Base-by-base conservation (phyloP, 2,797 vertebrate species). In the Lagocephalus sceleratus region DNA sequence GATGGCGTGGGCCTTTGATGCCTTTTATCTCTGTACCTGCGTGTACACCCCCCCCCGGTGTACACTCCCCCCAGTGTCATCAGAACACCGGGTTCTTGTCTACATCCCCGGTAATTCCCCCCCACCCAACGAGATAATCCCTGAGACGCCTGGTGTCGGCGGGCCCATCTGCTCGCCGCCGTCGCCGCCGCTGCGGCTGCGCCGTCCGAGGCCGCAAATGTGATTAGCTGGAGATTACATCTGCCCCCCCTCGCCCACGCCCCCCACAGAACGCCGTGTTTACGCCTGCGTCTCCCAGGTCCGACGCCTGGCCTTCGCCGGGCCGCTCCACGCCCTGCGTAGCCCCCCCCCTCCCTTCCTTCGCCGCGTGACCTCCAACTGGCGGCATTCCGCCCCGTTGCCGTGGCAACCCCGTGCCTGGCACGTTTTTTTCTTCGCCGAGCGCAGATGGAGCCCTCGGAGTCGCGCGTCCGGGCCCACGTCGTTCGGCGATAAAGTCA, bases 211-310 rank as follows among this genome's bases (percentile, higher is more conserved):
- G 66, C 68, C 71, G 70, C 70, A 83, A 85, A 85, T 82, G 83
- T 86, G 84, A 87, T 88, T 89, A 87, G 83, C 73, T 68, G 20
- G 82, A 83, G 84, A 85, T 83, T 87, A 81, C 76, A 57, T 83
- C 43, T 70, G 41, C n/a, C n/a, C n/a, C n/a, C n/a, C n/a, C n/a
- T n/a, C n/a, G n/a, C n/a, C n/a, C n/a, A n/a, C n/a, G n/a, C n/a
- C n/a, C n/a, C n/a, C n/a, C n/a, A n/a, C 61, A 35, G 50, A 68
- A 63, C 65, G 4, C 21, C 42, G 51, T 77, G 71, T 83, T 80
- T 81, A 75, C 63, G 59, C 65, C 56, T 83, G 73, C 44, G 57
- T 76, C 74, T 73, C 68, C 7, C 55, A 19, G 58, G 41, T 59
- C 59, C 62, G 66, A 57, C 42, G 62, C 22, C 54, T 63, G 64